These are phyloP conservation scores for Calcarius ornatus DNA, from an alignment of 2,113 vertebrate species.

Conservation along the genomic window DNA sequence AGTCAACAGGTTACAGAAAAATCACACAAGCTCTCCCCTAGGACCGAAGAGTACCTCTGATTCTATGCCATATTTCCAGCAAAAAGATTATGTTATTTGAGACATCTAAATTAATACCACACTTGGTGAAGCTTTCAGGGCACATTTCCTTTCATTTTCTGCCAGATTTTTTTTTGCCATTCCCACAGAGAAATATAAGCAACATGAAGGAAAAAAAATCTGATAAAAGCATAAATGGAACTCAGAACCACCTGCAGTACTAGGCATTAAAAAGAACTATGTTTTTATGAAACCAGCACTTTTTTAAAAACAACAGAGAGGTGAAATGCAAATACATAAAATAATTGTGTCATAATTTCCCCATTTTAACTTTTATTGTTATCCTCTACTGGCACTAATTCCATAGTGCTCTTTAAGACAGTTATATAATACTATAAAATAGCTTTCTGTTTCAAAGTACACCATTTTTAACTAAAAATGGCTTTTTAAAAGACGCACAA, in stretches of 20 bases:
- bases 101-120: background rate
- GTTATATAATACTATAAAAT: background rate
- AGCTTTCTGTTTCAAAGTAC: background rate
- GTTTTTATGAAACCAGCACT: background rate
- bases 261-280: background rate
- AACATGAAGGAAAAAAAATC: background rate
- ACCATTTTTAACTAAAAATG: background rate
- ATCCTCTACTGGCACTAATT: background rate
- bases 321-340: background rate
- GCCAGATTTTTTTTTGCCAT: background rate
- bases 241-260: background rate
- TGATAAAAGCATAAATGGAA: background rate
- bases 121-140: background rate
- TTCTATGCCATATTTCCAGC: background rate
- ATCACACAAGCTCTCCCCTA: background rate
- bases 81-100: background rate
- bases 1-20: background rate
- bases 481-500: background rate
- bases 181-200: background rate
- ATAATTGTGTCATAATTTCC: background rate
- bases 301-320: background rate
- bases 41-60: background rate
- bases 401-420: background rate
- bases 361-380: background rate
- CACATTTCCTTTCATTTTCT: slow-evolving; percentile 1